phyloP scores from a whole-genome alignment of 2,113 vertebrate species.

The Oxygymnocypris stewartii region DNA sequence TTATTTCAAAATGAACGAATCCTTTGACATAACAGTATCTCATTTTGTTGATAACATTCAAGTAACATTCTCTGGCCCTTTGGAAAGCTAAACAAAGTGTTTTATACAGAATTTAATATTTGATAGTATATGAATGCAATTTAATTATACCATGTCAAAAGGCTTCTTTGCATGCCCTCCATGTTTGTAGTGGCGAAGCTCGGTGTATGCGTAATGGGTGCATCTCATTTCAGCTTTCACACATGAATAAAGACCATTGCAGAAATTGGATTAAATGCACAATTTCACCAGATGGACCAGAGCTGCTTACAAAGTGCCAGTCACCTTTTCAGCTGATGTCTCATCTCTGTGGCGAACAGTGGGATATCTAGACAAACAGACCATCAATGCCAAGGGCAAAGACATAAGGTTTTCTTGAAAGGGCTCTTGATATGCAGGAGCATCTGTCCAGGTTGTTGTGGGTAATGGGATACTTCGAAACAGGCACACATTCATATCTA shows the following conservation, averaged over 20 bases:
- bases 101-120: conserved; percentile 58
- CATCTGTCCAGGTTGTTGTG: background rate
- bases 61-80: background rate
- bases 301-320: conserved; percentile 55
- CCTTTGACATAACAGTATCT: background rate
- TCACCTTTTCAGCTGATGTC: conserved; percentile 39
- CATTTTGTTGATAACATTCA: no score
- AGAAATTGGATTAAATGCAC: conserved; percentile 70
- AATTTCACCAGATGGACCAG: conserved; percentile 60
- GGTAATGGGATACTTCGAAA: background rate
- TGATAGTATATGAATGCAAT: conserved; percentile 53
- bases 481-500: background rate
- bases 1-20: background rate
- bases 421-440: conserved; percentile 20
- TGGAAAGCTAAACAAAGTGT: background rate
- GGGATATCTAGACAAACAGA: conserved; percentile 5
- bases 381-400: conserved; percentile 27
- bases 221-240: conserved; percentile 59
- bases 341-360: background rate
- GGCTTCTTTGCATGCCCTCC: conserved; percentile 55
- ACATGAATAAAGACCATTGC: conserved; percentile 60
- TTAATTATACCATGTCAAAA: conserved; percentile 38
- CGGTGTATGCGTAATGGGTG: conserved; percentile 47
- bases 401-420: background rate
- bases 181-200: conserved; percentile 47